Percentiles rank a stretch among this genome's conserved stretches.
These are phyloP conservation scores for Hippocampus kuda DNA, from an alignment of 2,797 vertebrate species.

Conservation along the genomic window DNA sequence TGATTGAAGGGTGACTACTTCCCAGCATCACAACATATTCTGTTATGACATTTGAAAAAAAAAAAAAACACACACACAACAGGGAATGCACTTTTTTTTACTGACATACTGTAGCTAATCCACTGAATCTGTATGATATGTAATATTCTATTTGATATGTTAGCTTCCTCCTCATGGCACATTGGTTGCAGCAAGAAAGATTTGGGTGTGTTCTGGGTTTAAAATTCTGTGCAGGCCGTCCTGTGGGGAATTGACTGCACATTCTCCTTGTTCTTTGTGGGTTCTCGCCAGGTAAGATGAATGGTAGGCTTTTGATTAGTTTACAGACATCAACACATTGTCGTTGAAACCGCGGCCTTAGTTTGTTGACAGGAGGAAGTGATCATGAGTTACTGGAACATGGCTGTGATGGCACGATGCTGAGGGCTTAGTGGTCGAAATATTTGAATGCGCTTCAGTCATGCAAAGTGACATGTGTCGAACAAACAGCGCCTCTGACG, in stretches of 20 bases:
- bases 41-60: neutral
- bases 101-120: neutral
- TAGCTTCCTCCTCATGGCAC: neutral
- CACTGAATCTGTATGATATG: neutral
- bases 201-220: neutral
- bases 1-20: conserved; percentile 16
- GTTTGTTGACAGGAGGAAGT: neutral
- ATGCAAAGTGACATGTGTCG: neutral
- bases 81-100: neutral
- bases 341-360: neutral
- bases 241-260: neutral
- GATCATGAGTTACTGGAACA: neutral
- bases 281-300: neutral
- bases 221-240: neutral
- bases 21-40: neutral
- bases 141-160: neutral
- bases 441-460: neutral
- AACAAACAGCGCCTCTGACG: conserved; percentile 7
- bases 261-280: neutral
- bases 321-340: neutral
- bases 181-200: neutral
- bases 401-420: neutral
- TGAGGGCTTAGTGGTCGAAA: neutral
- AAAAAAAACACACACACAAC: neutral
- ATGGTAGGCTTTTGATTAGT: neutral